Conservation (phyloP, 2,888 invertebrate species). For the Eupeodes luniger region DNA sequence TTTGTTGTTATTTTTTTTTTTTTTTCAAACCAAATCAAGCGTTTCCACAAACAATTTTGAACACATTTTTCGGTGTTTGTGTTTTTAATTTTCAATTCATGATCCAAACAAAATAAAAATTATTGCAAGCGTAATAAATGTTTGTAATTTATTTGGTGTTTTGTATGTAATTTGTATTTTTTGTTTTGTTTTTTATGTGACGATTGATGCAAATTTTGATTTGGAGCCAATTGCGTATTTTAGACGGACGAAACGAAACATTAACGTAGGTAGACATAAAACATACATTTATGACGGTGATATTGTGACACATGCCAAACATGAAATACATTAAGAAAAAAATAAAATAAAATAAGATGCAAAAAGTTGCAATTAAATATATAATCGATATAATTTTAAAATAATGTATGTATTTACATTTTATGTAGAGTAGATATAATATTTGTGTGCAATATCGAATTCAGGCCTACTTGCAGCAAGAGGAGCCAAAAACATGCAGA, state of each 20-base stretch:
- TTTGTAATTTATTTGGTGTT: background rate
- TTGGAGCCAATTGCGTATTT: slow-evolving; percentile 46
- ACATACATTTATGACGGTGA: slow-evolving; percentile 65
- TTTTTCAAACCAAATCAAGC: slow-evolving; percentile 27
- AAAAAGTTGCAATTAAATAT: slow-evolving; percentile 56
- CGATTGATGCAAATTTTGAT: slow-evolving; percentile 56
- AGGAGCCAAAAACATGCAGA: slow-evolving; percentile 11
- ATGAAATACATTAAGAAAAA: slow-evolving; percentile 65
- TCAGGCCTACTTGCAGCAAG: slow-evolving; percentile 4
- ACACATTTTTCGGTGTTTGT: slow-evolving; percentile 35
- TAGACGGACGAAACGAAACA: slow-evolving; percentile 58
- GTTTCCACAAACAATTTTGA: slow-evolving; percentile 53
- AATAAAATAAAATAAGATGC: slow-evolving; percentile 55
- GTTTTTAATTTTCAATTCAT: slow-evolving; percentile 27
- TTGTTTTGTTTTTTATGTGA: slow-evolving; percentile 16
- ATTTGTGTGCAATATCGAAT: slow-evolving; percentile 11
- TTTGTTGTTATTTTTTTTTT: slow-evolving; percentile 41
- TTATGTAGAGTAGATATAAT: no score
- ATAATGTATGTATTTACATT: background rate
- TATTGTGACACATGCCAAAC: slow-evolving; percentile 67
- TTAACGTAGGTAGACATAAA: slow-evolving; percentile 50
- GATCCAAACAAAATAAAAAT: slow-evolving; percentile 28
- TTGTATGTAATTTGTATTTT: slow-evolving; percentile 31
- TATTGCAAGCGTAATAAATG: slow-evolving; percentile 20
- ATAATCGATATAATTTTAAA: slow-evolving; percentile 6